Percentiles rank a stretch among this genome's conserved stretches.
Conservation (phyloP, 1,140 invertebrate genomes). For the Dendroctonus ponderosae region DNA sequence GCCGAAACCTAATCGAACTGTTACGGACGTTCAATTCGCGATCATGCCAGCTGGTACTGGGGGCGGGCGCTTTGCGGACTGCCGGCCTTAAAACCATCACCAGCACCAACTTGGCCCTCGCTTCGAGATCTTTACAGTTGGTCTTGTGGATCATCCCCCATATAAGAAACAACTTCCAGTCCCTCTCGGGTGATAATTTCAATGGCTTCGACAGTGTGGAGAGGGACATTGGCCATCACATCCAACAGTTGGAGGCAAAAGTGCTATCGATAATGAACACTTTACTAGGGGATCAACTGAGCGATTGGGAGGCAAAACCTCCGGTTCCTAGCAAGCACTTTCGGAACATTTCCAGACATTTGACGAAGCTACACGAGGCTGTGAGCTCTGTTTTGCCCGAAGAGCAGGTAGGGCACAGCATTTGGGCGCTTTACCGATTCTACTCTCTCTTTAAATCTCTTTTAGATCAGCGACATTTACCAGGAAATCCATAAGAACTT, state of each 20-base stretch:
- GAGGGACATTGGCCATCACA: slow-evolving; percentile 83
- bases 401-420: slow-evolving; percentile 57
- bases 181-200: slow-evolving; percentile 48
- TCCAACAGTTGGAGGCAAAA: slow-evolving; percentile 89
- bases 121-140: slow-evolving; percentile 81
- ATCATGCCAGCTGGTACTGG: slow-evolving; percentile 90
- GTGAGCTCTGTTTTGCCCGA: slow-evolving; percentile 75
- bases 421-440: slow-evolving; percentile 1
- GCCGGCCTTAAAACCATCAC: slow-evolving; percentile 96
- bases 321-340: slow-evolving; percentile 93
- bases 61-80: slow-evolving; percentile 90
- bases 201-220: slow-evolving; percentile 64
- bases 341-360: slow-evolving; percentile 86
- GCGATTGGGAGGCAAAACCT: slow-evolving; percentile 88
- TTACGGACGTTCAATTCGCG: slow-evolving; percentile 89
- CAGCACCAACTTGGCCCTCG: slow-evolving; percentile 88
- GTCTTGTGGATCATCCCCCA: slow-evolving; percentile 75
- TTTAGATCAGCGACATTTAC: slow-evolving; percentile 69
- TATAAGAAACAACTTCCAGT: slow-evolving; percentile 66
- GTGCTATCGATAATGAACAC: slow-evolving; percentile 85
- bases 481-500: slow-evolving; percentile 82
- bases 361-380: slow-evolving; percentile 91
- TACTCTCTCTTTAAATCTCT: slow-evolving; percentile 26
- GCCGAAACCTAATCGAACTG: slow-evolving; percentile 82
- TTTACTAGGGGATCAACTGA: slow-evolving; percentile 73